Percentiles rank a stretch among this genome's conserved stretches.
phyloP scores from a whole-genome alignment of 2,797 vertebrate species.

The Anisognathus igniventris region DNA sequence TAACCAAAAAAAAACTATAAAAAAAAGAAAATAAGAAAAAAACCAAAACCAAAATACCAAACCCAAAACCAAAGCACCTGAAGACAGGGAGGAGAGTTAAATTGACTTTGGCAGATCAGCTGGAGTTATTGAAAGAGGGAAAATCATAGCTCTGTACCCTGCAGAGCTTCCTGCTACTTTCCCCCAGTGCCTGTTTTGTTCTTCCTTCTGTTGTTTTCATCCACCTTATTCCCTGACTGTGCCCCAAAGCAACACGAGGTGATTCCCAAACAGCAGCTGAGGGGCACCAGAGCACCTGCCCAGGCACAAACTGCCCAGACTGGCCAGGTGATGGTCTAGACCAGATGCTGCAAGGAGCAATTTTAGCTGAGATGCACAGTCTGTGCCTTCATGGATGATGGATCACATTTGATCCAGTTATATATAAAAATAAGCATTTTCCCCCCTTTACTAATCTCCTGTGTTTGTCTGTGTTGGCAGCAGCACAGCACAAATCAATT shows the following conservation, averaged over 20 bases:
- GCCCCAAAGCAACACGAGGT: not conserved
- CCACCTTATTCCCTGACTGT: not conserved
- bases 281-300: not conserved
- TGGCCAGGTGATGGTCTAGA: not conserved
- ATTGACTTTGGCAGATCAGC: not conserved
- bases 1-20: fast-evolving
- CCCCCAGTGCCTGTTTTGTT: not conserved
- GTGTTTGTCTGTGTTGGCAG: not conserved
- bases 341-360: not conserved
- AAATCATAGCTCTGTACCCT: fast-evolving
- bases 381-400: not conserved
- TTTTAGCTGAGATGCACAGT: not conserved
- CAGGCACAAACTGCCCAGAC: not conserved
- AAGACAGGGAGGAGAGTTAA: not conserved
- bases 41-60: not conserved
- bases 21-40: not conserved
- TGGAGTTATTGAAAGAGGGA: not conserved
- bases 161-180: not conserved
- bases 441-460: not conserved
- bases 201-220: not conserved
- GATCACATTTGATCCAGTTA: not conserved
- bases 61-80: not conserved
- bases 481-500: not conserved
- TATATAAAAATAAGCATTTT: not conserved
- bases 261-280: not conserved